These are phyloP conservation scores for Silurus glanis DNA, from an alignment of 2,113 vertebrate species.

Conservation along the genomic window DNA sequence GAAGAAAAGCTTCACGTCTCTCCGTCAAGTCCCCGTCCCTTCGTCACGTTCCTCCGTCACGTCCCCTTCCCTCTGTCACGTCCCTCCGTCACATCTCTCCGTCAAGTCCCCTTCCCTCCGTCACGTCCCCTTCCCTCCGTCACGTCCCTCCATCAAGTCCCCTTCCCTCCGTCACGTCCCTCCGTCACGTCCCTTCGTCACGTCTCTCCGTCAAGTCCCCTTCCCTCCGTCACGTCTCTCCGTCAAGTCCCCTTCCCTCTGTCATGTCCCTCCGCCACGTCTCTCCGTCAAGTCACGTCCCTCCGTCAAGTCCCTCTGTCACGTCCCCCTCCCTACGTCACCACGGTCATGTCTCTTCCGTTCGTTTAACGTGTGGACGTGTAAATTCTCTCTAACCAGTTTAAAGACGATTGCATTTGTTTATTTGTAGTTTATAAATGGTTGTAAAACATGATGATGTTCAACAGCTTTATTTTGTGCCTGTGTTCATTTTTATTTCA, in stretches of 20 bases:
- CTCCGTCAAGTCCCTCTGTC: background rate
- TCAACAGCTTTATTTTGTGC: constrained; percentile 51
- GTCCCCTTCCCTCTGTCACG: background rate
- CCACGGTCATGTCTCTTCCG: background rate
- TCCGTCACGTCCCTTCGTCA: constrained; percentile 23
- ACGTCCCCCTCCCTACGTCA: background rate
- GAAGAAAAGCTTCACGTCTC: background rate
- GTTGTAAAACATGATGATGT: constrained; percentile 39
- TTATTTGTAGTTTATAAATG: constrained; percentile 36
- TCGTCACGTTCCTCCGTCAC: background rate
- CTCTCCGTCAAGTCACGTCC: background rate
- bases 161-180: background rate
- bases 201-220: background rate
- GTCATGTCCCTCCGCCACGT: constrained; percentile 17
- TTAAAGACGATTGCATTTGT: background rate
- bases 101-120: too few species aligned
- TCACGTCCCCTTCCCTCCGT: background rate
- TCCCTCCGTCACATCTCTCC: too few species aligned
- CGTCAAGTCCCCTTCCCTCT: background rate
- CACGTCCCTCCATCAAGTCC: background rate
- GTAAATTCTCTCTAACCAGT: constrained; percentile 35
- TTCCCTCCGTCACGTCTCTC: background rate
- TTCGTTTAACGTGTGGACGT: background rate
- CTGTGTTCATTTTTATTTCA: constrained; percentile 28
- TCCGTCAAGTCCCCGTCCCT: background rate